Evolutionary conservation across 2,888 invertebrate species (phyloP), one percentile per base, ranked within the genome.

Genomic region (Spicauda simplicius): DNA sequence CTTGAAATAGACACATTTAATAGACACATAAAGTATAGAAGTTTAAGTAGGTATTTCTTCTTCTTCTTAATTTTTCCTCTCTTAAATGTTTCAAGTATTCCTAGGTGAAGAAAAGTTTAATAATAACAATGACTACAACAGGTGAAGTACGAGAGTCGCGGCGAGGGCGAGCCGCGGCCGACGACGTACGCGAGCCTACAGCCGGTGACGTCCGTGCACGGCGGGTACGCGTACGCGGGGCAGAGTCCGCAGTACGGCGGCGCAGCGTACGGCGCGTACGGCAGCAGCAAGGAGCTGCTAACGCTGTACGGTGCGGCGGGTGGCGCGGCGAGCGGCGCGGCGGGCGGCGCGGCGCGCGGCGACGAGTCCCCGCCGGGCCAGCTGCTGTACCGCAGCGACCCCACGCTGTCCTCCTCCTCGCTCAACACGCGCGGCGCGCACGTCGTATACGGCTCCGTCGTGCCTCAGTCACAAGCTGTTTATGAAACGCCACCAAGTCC

Each of bases 381-480:
- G 75, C 90, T 95, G 68, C 88, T 95, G 78, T 95, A 95, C 82
- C 95, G 95, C 73, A 93, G 93, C 69, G 96, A 96, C 82, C 96
- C 96, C n/a, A 95, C 95, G 57, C 86, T 96, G 60, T 94, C 95
- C 0, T 95, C 96, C 0, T 94, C 95, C 0, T 94, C 93, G n/a
- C 86, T 95, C 72, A 79, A 83, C 59, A 81, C 94, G 71, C 93
- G 94, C 62, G 92, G 90, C 50, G 90, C 94, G 50, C 91, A 91
- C 77, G 87, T 93, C n/a, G 87, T 93, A 3, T 93, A 90, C 83
- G 88, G 88, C 73, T 85, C 89, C 56, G 87, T 90, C 72, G 88
- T 86, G 76, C 87, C 87, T 71, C 91, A 87, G 79, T 85, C 88
- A 73, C 88, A 91, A 80, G 84, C 90, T 59, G 86, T 88, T 3